A percentile compares a stretch with the other conserved stretches of the same genome.
These are phyloP conservation scores for Plotosus lineatus DNA, from an alignment of 2,113 vertebrate genomes.

Conservation along the genomic window DNA sequence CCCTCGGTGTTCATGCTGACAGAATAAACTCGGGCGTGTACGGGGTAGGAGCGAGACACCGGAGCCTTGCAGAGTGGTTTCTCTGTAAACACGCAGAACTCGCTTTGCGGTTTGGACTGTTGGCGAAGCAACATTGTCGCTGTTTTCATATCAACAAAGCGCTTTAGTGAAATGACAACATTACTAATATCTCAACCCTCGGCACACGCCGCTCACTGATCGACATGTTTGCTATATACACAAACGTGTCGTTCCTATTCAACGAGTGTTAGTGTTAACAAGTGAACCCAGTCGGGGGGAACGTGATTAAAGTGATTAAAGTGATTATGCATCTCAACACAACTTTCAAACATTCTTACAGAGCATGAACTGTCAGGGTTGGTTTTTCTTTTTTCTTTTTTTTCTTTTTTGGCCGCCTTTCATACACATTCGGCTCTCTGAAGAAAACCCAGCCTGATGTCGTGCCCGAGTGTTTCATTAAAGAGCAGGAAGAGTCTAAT, in stretches of 20 bases:
- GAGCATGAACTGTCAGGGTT: constrained; percentile 1
- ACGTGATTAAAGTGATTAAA: constrained; percentile 6
- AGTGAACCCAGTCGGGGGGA: constrained; percentile 32
- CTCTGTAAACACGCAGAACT: constrained; percentile 64
- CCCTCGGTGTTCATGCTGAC: constrained; percentile 14
- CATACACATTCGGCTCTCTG: constrained; percentile 24
- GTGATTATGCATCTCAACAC: background rate
- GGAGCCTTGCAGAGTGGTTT: constrained; percentile 58
- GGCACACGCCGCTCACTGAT: constrained; percentile 21
- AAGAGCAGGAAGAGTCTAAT: constrained; percentile 27
- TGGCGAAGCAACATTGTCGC: constrained; percentile 57
- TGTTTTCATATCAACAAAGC: constrained; percentile 72
- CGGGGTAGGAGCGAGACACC: constrained; percentile 36
- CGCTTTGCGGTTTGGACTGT: constrained; percentile 42
- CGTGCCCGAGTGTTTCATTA: constrained; percentile 24
- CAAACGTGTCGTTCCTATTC: constrained; percentile 22
- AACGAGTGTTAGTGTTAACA: constrained; percentile 28
- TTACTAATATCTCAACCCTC: constrained; percentile 36
- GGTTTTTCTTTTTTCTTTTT: background rate
- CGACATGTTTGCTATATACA: constrained; percentile 36
- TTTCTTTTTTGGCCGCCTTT: constrained; percentile 4
- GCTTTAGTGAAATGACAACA: constrained; percentile 43
- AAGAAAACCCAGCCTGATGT: constrained; percentile 21
- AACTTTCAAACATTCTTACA: background rate
- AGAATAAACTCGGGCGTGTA: constrained; percentile 50